Base-by-base conservation (phyloP, 2,797 vertebrate genomes). In the Cheirogaleus major region DNA sequence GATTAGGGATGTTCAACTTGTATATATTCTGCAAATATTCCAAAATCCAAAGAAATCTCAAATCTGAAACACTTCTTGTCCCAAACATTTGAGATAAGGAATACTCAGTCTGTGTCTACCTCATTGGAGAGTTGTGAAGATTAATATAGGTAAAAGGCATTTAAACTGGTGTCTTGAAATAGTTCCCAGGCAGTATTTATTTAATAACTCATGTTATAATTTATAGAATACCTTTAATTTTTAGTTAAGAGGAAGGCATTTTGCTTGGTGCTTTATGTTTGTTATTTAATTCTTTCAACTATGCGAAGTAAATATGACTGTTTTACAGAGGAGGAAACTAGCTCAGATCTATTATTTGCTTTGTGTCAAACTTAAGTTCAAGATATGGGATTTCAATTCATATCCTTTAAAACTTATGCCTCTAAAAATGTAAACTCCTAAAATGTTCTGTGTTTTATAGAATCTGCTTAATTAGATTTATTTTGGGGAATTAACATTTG, bases 401-500 rank as follows among this genome's bases (percentile, higher is more conserved):
- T 86, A 48, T 35, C 32, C 12, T 79, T 25, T 72, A 41, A 65
- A 89, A 81, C 50, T 23, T 92, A 84, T 41, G 30, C 52, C 20
- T 94, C 27, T 67, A 76, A 35, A 43, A 88, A 79, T 52, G 30
- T 91, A 87, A 45, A 25, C 48, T 17, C 91, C 43, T 67, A 69
- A 67, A 93, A 69, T 78, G n/a, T 59, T 89, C 15, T 88, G 0
- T 87, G 17, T 91, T 63, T 75, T 76, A 75, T 65, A 83, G 20
- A 92, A 72, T 94, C 11, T 88, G 69, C 22, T 63, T 65, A 57
- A n/a, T 70, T 91, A n/a, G 27, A 72, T 73, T 90, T 87, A 52
- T 87, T 82, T 93, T 63, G 4, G 6, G 45, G 15, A 91, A 69
- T 76, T 75, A 91, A 88, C 10, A 91, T 91, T 93, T 84, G 45